Evolutionary conservation across 37 sponge, comb jelly and placozoan genomes (phyloP).

Genomic region (Spongilla lacustris): DNA sequence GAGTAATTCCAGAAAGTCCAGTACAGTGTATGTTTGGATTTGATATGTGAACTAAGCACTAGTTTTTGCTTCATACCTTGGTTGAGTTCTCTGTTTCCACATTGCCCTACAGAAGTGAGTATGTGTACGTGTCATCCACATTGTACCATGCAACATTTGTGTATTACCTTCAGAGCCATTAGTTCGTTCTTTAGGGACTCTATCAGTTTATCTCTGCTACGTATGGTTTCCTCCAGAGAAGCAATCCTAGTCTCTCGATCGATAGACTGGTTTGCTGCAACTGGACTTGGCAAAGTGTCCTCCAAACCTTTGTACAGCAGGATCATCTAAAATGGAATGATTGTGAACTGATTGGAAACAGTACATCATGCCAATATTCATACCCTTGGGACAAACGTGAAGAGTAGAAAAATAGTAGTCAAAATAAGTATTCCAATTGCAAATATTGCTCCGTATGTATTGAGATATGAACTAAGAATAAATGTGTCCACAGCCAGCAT

Average conservation of each 20-base stretch:
- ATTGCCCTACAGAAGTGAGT: background rate
- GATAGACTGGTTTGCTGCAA: background rate
- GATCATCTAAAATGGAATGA: background rate
- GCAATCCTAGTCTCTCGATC: background rate
- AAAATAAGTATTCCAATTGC: slow-evolving; percentile 12
- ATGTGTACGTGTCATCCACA: background rate
- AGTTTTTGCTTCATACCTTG: too few relatives aligned
- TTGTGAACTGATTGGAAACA: too few relatives aligned
- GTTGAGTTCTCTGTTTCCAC: background rate
- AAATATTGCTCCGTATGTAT: slow-evolving; percentile 13
- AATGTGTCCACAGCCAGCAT: slow-evolving; percentile 13
- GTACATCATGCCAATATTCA: background rate
- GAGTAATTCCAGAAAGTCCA: too few relatives aligned
- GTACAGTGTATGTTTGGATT: too few relatives aligned
- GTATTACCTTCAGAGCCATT: background rate
- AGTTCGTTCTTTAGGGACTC: background rate
- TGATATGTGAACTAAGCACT: too few relatives aligned
- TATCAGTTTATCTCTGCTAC: background rate
- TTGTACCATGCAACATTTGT: background rate
- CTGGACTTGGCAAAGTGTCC: background rate
- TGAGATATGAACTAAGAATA: slow-evolving; percentile 3
- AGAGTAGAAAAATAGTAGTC: background rate
- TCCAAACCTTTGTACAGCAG: background rate
- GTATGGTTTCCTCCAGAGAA: background rate
- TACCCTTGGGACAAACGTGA: background rate